A percentile compares a stretch with the other conserved stretches of the same genome.
Conservation (phyloP, 2,797 vertebrate species). For the Myotis planiceps region DNA sequence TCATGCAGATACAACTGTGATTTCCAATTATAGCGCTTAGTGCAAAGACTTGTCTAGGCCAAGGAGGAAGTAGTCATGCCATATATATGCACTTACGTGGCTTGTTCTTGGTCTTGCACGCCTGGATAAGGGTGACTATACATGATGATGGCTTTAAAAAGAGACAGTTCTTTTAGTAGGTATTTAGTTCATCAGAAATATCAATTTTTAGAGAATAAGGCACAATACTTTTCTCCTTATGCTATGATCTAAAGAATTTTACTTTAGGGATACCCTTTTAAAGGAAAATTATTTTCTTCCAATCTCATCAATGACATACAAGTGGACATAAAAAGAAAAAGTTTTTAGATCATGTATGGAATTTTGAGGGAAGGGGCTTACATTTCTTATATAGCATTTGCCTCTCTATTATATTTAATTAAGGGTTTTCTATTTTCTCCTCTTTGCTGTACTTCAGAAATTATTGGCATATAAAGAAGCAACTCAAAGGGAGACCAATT, state of each 20-base stretch:
- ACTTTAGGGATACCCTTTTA: not conserved
- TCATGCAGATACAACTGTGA: constrained; percentile 46
- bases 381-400: not conserved
- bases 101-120: constrained; percentile 92
- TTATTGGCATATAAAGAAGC: not conserved
- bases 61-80: not conserved
- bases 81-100: constrained; percentile 90
- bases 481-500: not conserved
- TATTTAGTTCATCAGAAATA: not conserved
- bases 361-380: not conserved
- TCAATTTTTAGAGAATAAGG: not conserved
- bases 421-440: not conserved
- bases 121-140: constrained; percentile 96
- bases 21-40: constrained; percentile 50
- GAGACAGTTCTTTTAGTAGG: not conserved
- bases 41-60: not conserved
- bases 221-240: not conserved
- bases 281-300: not conserved
- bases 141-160: constrained; percentile 92
- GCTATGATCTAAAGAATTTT: not conserved
- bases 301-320: not conserved
- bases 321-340: not conserved
- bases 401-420: not conserved
- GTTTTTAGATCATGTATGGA: not conserved
- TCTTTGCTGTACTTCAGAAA: constrained; percentile 7